phyloP scores from a whole-genome alignment of 2,797 vertebrate genomes.

The Typhlichthys eigenmanni region DNA sequence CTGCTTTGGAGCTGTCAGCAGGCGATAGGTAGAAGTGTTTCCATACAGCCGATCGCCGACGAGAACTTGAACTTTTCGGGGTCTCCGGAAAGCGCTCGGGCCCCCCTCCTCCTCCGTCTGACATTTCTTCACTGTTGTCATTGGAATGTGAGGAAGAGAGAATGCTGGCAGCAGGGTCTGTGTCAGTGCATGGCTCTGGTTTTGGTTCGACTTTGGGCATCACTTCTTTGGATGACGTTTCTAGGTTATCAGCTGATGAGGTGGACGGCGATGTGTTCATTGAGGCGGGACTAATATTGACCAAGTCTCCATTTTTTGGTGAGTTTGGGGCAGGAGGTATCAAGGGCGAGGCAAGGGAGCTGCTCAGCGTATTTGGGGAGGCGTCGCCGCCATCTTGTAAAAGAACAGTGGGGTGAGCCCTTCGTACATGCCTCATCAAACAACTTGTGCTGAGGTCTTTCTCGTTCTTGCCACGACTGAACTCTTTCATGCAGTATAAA shows the following conservation, averaged over 20 bases:
- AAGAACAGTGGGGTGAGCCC: slow-evolving; percentile 93
- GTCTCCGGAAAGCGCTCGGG: slow-evolving; percentile 79
- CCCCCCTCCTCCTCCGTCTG: slow-evolving; percentile 63
- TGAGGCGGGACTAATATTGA: slow-evolving; percentile 68
- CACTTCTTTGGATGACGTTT: slow-evolving; percentile 85
- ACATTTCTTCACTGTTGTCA: slow-evolving; percentile 79
- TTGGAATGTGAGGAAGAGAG: slow-evolving; percentile 78
- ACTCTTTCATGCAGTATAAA: slow-evolving; percentile 99
- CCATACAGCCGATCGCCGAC: slow-evolving; percentile 95
- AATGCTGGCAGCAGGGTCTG: slow-evolving; percentile 63
- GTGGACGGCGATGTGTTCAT: slow-evolving; percentile 83
- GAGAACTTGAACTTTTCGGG: slow-evolving; percentile 87
- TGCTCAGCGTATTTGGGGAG: slow-evolving; percentile 68
- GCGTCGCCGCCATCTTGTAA: slow-evolving; percentile 80
- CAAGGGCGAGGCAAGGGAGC: slow-evolving; percentile 67
- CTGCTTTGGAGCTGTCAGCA: slow-evolving; percentile 94
- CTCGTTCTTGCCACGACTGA: slow-evolving; percentile 98
- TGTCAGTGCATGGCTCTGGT: slow-evolving; percentile 77
- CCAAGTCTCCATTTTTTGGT: slow-evolving; percentile 81
- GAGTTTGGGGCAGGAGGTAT: slow-evolving; percentile 82
- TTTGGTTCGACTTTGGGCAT: slow-evolving; percentile 81
- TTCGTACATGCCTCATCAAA: slow-evolving; percentile 95
- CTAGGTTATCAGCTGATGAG: slow-evolving; percentile 81
- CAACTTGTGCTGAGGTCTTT: slow-evolving; percentile 99
- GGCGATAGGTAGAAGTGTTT: slow-evolving; percentile 98